Percentiles rank a stretch among this genome's conserved stretches.
Evolutionary conservation across 2,797 vertebrate species (phyloP).

Genomic region (Danio jaintianensis): DNA sequence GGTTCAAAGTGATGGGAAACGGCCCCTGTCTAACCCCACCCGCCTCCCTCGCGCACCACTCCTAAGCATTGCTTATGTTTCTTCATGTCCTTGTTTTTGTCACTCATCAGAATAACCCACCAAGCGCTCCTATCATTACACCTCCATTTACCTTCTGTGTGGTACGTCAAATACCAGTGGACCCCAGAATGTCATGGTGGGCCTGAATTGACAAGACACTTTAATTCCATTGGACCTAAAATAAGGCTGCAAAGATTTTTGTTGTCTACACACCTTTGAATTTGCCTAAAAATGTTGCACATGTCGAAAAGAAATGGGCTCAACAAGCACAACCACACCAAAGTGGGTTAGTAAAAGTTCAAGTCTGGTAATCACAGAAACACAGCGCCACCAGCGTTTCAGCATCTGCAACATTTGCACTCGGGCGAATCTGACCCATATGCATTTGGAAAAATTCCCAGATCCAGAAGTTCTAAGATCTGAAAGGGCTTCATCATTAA

Average conservation of each 20-base stretch:
- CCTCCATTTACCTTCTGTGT: constrained; percentile 14
- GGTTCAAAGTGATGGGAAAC: constrained; percentile 58
- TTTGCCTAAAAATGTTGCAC: constrained; percentile 7
- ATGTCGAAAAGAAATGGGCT: constrained; percentile 12
- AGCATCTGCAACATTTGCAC: constrained; percentile 30
- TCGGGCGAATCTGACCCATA: constrained; percentile 4
- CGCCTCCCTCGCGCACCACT: constrained; percentile 22
- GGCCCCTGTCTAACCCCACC: constrained; percentile 41
- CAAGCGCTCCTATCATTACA: constrained; percentile 16
- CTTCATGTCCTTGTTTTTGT: constrained; percentile 25
- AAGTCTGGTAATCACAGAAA: constrained; percentile 10
- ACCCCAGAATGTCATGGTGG: constrained; percentile 52
- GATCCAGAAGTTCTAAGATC: constrained; percentile 45
- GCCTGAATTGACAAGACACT: constrained; percentile 10
- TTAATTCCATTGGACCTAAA: background rate
- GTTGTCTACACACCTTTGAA: background rate
- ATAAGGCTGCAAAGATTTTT: background rate
- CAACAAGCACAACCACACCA: constrained; percentile 38
- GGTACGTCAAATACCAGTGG: constrained; percentile 10
- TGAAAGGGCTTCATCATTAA: constrained; percentile 52
- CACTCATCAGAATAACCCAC: constrained; percentile 18
- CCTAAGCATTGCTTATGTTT: constrained; percentile 27
- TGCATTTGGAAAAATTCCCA: constrained; percentile 49
- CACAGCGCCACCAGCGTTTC: constrained; percentile 26
- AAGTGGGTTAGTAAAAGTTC: constrained; percentile 28